Evolutionary conservation across 2,888 invertebrate species (phyloP), one percentile per base, ranked within the genome.

Genomic region (Bhutanitis thaidina): DNA sequence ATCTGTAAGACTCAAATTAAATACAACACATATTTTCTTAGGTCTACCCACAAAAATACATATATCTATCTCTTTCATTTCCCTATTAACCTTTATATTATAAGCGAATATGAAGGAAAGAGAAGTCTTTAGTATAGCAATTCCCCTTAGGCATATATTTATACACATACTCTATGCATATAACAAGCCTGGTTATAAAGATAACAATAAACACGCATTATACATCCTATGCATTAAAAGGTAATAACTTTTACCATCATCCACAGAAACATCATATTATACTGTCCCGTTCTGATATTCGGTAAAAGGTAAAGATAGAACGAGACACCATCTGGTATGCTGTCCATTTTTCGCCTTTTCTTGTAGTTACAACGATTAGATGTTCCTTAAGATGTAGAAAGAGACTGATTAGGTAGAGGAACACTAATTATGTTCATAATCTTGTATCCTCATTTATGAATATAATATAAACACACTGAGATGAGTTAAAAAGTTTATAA

Each of bases 101-200:
- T 48, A 55, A 61, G 30, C 53, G 59, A 74, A 84, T 85, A 85
- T 80, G 72, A 80, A 80, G 83, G 80, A 76, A 73, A 85, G 84
- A 77, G 81, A 73, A 61, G 53, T 53, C 54, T 58, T 53, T 49
- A 58, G 48, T 52, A 51, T 43, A 59, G 48, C 52, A 56, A 59
- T 40, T 49, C 43, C 34, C 45, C 35, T 62, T 62, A 72, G 83
- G 77, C 84, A 59, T 75, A 85, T 14, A 72, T 77, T 77, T 68
- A 78, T 77, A 85, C 76, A 83, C 81, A 83, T 60, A 53, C 56
- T 57, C 32, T 64, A 80, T 80, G 85, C 62, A 75, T 84, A 83
- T 71, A 83, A 80, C 64, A 78, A 85, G 84, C 83, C 83, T 68
- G 64, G 43, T 25, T 54, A 35, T 25, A 25, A 44, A 5, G n/a